Evolutionary conservation across 2,888 invertebrate genomes (phyloP).

Genomic region (Scelioninae gen. 1): DNA sequence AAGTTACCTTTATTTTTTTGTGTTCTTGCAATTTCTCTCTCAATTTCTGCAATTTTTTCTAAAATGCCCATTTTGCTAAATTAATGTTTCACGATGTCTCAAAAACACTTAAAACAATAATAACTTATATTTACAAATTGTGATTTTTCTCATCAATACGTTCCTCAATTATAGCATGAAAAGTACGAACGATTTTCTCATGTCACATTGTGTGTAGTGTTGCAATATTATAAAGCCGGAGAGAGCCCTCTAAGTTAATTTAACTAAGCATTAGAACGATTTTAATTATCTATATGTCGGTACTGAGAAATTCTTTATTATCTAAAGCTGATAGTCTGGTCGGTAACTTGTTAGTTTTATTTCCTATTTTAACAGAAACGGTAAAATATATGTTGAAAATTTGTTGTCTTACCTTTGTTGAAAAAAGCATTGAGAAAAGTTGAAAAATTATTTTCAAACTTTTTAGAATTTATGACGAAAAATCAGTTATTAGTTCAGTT

Average conservation of each 20-base stretch:
- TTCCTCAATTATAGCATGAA: conserved; percentile 3
- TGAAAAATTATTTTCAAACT: too few relatives aligned
- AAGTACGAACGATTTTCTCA: conserved; percentile 16
- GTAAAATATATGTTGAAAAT: too few relatives aligned
- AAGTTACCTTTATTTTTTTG: conserved; percentile 98
- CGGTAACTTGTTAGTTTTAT: background rate
- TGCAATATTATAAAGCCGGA: conserved; percentile 13
- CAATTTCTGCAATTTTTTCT: conserved; percentile 99
- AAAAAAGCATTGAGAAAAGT: too few relatives aligned
- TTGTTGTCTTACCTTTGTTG: too few relatives aligned
- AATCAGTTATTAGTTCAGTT: too few relatives aligned
- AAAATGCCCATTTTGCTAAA: conserved; percentile 94
- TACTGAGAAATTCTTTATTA: background rate
- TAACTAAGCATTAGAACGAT: conserved; percentile 5
- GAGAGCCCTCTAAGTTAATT: conserved; percentile 25
- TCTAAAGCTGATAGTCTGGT: background rate
- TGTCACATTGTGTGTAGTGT: conserved; percentile 33
- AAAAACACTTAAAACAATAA: conserved; percentile 2
- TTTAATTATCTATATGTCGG: background rate
- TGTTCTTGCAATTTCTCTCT: conserved; percentile 98
- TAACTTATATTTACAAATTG: conserved; percentile 35
- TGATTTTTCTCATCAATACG: conserved; percentile 30
- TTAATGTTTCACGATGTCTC: background rate
- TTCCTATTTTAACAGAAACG: too few relatives aligned
- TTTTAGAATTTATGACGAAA: too few relatives aligned